Evolutionary conservation across 2,797 vertebrate species (phyloP), one percentile per base, ranked within the genome.

Genomic region (Lophura swinhoii): DNA sequence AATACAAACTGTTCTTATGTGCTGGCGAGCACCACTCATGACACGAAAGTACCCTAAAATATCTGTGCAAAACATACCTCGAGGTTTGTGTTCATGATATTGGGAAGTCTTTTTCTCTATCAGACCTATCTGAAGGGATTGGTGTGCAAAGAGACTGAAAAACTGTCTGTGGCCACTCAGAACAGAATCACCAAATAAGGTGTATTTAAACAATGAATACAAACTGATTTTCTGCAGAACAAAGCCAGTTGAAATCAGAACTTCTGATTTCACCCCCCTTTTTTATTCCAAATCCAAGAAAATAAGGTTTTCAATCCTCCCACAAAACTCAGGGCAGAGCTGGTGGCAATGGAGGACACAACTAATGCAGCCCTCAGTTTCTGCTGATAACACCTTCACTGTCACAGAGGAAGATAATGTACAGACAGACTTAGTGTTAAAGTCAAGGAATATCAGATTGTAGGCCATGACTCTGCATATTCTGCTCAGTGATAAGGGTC

Each of bases 1-100:
- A 1, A 1, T 0, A 2, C 8, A 8, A 66, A 3, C 4, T 62
- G n/a, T 44, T 2, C 31, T 39, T 5, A 3, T 21, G 33, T 14
- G 28, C 18, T 73, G 31, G 46, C 21, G 35, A 63, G 20, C 12
- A 31, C 4, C 0, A 0, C 17, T 28, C 15, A 16, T 22, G 24
- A 10, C 41, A 7, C 26, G 43, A 23, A 21, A 3, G 24, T 33
- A 14, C 10, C 26, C 33, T 26, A 12, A 44, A 46, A 28, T 18
- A 18, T 18, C 9, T 24, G 17, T 76, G 28, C 22, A 26, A 49
- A 23, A 24, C 29, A 11, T 39, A 51, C 12, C 59, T 22, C 39
- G 7, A 62, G 62, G 28, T 51, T 29, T 51, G 28, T 23, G 35
- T n/a, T 37, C 58, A n/a, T 24, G 49, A 39, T 31, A 39, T 8